Evolutionary conservation across 2,113 vertebrate genomes (phyloP), one percentile per base, ranked within the genome.

Genomic region (Phocoena phocoena): DNA sequence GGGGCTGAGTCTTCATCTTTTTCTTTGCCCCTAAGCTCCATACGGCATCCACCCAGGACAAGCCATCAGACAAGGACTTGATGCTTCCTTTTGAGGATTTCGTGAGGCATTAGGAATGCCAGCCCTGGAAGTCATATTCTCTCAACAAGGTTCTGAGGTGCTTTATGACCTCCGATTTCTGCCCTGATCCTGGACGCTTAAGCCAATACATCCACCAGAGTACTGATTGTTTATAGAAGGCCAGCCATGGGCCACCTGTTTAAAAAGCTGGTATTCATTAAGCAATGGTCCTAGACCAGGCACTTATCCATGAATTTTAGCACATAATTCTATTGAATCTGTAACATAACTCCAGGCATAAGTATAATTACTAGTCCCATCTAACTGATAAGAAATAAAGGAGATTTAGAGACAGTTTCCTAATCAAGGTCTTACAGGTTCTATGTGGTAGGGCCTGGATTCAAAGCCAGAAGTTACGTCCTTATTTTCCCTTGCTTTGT

Each of bases 261-360:
- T 88, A 82, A 90, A 84, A 86, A 93, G 36, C 8, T 93, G 36
- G 6, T 20, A 53, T 81, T 95, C 9, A 17, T 50, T 68, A 68
- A 90, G n/a, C n/a, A 74, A 8, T 68, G 47, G 31, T 21, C 44
- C 12, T 17, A 81, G 10, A 10, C 1, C 55, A 92, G 50, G 3
- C 23, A 55, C 15, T 74, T 31, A 38, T 71, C 36, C 11, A 79
- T 80, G 15, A 15, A 18, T n/a, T 76, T 83, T 67, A 6, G 23
- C 44, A 11, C 7, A 41, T 90, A 90, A 53, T 67, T 79, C 23
- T 31, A 58, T 2, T 76, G 70, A 91, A 31, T 85, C 25, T 58
- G 7, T 5, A 92, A 8, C 5, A 31, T 6, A 76, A 44, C 3
- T 1, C 41, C 1, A 38, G 50, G 74, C 9, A 7, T 62, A 71